phyloP scores from a whole-genome alignment of 2,888 invertebrate genomes.

The Agrotis clavis region DNA sequence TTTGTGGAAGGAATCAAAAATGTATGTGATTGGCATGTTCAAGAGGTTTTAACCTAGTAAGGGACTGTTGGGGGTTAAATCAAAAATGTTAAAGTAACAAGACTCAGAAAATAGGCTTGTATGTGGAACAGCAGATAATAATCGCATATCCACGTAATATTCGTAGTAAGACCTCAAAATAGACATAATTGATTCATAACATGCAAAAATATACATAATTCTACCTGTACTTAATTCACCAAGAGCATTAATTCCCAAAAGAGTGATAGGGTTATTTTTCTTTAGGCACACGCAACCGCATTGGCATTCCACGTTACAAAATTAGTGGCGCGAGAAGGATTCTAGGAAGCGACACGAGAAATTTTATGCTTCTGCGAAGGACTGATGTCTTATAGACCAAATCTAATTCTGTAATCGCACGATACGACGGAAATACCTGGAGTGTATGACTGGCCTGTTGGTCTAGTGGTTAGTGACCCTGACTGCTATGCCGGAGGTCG shows the following conservation, averaged over 20 bases:
- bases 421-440: constrained; percentile 60
- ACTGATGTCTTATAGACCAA: constrained; percentile 58
- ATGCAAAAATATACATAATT: constrained; percentile 41
- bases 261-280: constrained; percentile 56
- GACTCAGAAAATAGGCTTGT: not conserved
- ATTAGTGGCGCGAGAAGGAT: constrained; percentile 65
- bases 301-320: constrained; percentile 66
- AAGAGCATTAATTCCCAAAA: constrained; percentile 40
- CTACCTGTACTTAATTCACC: constrained; percentile 20
- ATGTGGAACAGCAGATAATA: constrained; percentile 4
- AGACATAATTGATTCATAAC: constrained; percentile 34
- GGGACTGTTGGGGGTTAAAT: not conserved
- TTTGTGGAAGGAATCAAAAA: not conserved
- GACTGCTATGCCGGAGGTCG: too few relatives aligned
- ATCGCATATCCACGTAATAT: not conserved
- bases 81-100: not conserved
- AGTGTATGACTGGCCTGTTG: too few relatives aligned
- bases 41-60: not conserved
- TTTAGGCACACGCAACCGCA: constrained; percentile 58
- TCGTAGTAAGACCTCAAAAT: constrained; percentile 13
- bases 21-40: too few relatives aligned
- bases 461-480: too few relatives aligned
- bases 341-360: constrained; percentile 66
- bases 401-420: constrained; percentile 59
- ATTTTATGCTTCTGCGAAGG: constrained; percentile 69